Base-by-base conservation (phyloP, 2,888 invertebrate species). In the Sarcophaga variegata region DNA sequence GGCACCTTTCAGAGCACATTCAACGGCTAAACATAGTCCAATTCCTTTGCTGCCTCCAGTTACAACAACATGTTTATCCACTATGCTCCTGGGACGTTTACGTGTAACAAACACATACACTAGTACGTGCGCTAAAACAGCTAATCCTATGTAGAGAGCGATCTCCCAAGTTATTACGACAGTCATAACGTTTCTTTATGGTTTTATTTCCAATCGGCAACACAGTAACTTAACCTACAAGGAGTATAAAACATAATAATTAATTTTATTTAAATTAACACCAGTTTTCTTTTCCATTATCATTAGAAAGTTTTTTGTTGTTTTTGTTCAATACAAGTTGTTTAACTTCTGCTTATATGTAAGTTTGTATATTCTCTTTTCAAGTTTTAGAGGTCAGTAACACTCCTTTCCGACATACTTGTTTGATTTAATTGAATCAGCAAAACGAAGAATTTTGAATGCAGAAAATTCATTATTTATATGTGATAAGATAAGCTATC, bases 31-130 rank as follows among this genome's bases (percentile, higher is more conserved):
- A 83, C 96, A 95, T 93, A 97, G 96, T 0, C 99, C 99, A 90
- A 99, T 99, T 10, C 99, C 99, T 94, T 98, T 98, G 0, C 99
- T 99, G 14, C 99, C 99, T 66, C 99, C 99, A 47, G 98, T 98
- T 67, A 99, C 94, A 27, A 96, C 95, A 49, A 96, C 95, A 94
- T 96, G 96, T 90, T 94, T 95, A 8, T 94, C 94, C 66, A 93
- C 89, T 63, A 93, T 90, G 72, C 89, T 90, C 85, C 89, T 92
- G 25, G 89, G 67, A n/a, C 89, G 88, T 75, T 92, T 93, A 54
- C 90, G 88, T 86, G 90, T 92, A 27, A 93, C 91, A 81, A 92
- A 92, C 4, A 90, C 69, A 70, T 89, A 92, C 3, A 93, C 90
- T 4, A 90, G 76, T 54, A 92, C 77, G 81, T 93, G 93, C 10